Base-by-base conservation (phyloP, 2,113 vertebrate species). In the Tichodroma muraria region DNA sequence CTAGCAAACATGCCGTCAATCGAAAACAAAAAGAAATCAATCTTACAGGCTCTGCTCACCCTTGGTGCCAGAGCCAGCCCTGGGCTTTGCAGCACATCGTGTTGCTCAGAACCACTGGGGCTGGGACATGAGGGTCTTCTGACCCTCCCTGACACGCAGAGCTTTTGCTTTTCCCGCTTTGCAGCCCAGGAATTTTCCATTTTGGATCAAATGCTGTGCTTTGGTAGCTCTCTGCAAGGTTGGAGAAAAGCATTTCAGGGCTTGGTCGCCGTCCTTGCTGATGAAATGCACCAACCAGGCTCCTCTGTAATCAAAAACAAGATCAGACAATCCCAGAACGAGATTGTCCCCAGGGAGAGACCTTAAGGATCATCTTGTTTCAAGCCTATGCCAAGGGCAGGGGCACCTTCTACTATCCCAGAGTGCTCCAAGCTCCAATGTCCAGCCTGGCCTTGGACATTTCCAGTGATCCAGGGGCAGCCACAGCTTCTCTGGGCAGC, bases 401-500 rank as follows among this genome's bases (percentile, higher is more conserved):
- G 10, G 8, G 40, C 53, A 60, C 1, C 6, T 89, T 10, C 24
- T n/a, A 30, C 28, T 40, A 0, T 13, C 6, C 20, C 16, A 35
- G 24, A 1, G 0, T 45, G 44, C 45, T 89, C 69, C 78, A 17
- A 73, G 12, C 1, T 19, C 12, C n/a, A n/a, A n/a, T 0, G 0
- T 37, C 27, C 37, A 75, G 0, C 10, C 33, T 66, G 60, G 6
- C 16, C 28, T 21, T 45, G 28, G 33, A 4, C 28, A 40, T 1
- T 75, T 1, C 33, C 28, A 68, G 60, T 28, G n/a, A 45, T 68
- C 28, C 22, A 45, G 38, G 45, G 15, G 19, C 38, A 81, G 33
- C 44, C 33, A 7, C 52, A 45, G 53, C n/a, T 60, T 0, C 53
- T 66, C 38, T 66, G 33, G 30, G 9, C 1, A 88, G 0, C 20